phyloP scores from a whole-genome alignment of 2,113 vertebrate species.

The Phrynosoma blainvillii region DNA sequence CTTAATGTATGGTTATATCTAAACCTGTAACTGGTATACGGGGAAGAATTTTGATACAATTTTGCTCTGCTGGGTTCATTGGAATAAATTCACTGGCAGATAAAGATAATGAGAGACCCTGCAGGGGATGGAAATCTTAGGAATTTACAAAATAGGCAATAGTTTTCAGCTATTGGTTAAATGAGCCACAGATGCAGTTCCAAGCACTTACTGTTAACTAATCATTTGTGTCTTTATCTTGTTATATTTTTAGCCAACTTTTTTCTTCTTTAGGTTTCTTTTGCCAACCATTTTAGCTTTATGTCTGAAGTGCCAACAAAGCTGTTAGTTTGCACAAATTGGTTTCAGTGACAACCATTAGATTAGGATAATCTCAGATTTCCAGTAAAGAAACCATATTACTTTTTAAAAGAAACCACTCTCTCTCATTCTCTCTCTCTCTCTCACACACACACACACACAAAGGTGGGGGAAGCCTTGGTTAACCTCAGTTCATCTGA shows the following conservation, averaged over 20 bases:
- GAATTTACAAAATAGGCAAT: background rate
- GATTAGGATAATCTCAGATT: slow-evolving; percentile 44
- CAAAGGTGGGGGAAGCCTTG: background rate
- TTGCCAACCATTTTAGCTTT: slow-evolving; percentile 58
- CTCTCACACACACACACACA: background rate
- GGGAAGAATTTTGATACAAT: background rate
- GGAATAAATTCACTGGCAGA: background rate
- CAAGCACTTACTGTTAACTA: slow-evolving; percentile 37
- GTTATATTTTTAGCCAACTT: slow-evolving; percentile 57
- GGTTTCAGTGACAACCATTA: slow-evolving; percentile 53
- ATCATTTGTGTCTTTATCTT: slow-evolving; percentile 32
- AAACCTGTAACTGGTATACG: background rate
- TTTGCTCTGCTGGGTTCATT: background rate
- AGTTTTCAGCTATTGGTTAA: slow-evolving; percentile 29
- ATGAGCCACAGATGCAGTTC: slow-evolving; percentile 23
- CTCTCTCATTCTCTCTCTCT: no score
- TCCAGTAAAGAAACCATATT: slow-evolving; percentile 45
- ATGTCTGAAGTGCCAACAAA: slow-evolving; percentile 46
- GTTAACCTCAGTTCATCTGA: slow-evolving; percentile 18
- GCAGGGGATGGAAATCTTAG: background rate
- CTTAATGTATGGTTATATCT: background rate
- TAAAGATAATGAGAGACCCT: background rate
- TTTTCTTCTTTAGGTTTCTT: slow-evolving; percentile 43
- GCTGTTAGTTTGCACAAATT: slow-evolving; percentile 50
- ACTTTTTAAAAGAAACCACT: slow-evolving; percentile 24